Percentiles rank a stretch among this genome's conserved stretches.
These are phyloP conservation scores for Caenorhabditis angaria DNA, from an alignment of 2,888 invertebrate species.

Conservation along the genomic window DNA sequence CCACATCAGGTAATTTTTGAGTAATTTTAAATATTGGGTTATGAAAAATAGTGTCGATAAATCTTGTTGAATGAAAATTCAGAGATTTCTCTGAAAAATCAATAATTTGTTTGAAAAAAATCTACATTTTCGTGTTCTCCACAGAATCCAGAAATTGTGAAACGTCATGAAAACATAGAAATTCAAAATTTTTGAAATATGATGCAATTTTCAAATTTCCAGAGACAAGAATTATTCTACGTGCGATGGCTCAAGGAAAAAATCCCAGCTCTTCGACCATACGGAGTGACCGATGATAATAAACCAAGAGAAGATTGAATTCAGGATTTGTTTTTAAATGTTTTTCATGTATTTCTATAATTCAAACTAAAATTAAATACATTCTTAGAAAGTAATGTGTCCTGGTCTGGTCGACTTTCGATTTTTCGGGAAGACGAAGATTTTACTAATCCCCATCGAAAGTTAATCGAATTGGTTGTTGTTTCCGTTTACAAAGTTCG, in stretches of 20 bases:
- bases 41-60: too few relatives aligned
- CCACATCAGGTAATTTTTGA: constrained; percentile 38
- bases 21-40: neutral
- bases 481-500: neutral
- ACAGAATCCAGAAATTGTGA: neutral
- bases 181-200: neutral
- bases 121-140: too few relatives aligned
- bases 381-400: neutral
- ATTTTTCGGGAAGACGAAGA: too few relatives aligned
- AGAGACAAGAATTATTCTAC: constrained; percentile 65
- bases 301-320: constrained; percentile 27
- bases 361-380: neutral
- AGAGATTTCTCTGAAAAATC: too few relatives aligned
- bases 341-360: neutral
- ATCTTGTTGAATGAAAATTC: too few relatives aligned
- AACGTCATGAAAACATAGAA: neutral
- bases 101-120: too few relatives aligned
- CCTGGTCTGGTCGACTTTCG: neutral
- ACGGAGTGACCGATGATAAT: constrained; percentile 52
- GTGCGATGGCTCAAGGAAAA: constrained; percentile 64
- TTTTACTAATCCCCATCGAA: neutral
- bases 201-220: constrained; percentile 27
- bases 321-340: constrained; percentile 10
- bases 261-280: constrained; percentile 56
- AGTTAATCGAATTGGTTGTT: neutral